These are phyloP conservation scores for Grapholita molesta DNA, from an alignment of 1,140 invertebrate genomes.

Conservation along the genomic window DNA sequence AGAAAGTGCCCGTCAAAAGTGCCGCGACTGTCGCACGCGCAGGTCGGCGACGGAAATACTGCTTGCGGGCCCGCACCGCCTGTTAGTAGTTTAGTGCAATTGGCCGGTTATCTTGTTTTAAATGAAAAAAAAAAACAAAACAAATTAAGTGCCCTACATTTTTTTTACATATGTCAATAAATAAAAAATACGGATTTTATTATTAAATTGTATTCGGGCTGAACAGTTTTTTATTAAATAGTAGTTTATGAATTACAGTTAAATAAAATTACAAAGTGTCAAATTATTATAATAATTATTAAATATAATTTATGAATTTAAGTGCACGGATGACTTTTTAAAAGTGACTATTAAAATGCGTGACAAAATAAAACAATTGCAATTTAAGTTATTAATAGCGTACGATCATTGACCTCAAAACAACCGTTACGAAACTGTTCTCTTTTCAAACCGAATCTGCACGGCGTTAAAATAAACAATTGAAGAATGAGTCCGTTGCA, in stretches of 20 bases:
- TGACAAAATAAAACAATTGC: not conserved
- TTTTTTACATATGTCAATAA: too few relatives aligned
- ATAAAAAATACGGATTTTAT: too few relatives aligned
- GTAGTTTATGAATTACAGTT: not conserved
- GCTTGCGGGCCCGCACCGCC: conserved; percentile 7
- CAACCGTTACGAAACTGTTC: conserved; percentile 12
- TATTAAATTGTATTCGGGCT: too few relatives aligned
- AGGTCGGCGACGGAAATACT: conserved; percentile 44
- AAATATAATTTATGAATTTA: not conserved
- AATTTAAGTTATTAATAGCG: not conserved
- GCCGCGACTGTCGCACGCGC: conserved; percentile 49
- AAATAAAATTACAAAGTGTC: not conserved
- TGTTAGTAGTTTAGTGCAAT: not conserved
- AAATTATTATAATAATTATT: not conserved
- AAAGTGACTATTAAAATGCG: conserved; percentile 1
- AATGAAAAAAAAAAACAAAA: too few relatives aligned
- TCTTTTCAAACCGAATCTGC: not conserved
- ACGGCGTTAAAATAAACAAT: not conserved
- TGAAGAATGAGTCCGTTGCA: conserved; percentile 58
- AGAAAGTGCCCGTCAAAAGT: conserved; percentile 53
- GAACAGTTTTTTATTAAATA: not conserved
- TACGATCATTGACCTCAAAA: conserved; percentile 8
- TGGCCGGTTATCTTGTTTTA: not conserved
- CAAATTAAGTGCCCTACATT: too few relatives aligned
- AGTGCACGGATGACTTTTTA: not conserved